Percentiles rank a stretch among this genome's conserved stretches.
These are phyloP conservation scores for Capitulum mitella DNA, from an alignment of 2,888 invertebrate species.

Conservation along the genomic window DNA sequence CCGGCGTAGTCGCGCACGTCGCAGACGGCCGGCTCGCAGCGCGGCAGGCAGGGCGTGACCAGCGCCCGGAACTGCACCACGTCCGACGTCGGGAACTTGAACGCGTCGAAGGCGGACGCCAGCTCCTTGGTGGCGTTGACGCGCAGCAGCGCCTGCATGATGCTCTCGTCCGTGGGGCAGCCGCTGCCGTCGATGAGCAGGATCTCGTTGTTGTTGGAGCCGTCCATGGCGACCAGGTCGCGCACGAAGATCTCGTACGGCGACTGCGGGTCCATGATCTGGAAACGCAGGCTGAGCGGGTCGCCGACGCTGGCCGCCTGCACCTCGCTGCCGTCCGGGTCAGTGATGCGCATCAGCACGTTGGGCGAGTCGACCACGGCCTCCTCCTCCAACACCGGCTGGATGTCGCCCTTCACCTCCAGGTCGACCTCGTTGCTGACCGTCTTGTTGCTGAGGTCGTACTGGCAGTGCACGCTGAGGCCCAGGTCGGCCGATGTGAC, in stretches of 20 bases:
- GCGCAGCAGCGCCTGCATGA: slow-evolving; percentile 86
- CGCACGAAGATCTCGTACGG: slow-evolving; percentile 93
- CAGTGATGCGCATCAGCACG: slow-evolving; percentile 64
- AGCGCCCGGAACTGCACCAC: slow-evolving; percentile 89
- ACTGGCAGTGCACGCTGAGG: slow-evolving; percentile 85
- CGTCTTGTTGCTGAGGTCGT: slow-evolving; percentile 87
- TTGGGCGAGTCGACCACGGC: slow-evolving; percentile 88
- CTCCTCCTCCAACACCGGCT: slow-evolving; percentile 77
- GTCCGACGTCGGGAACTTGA: slow-evolving; percentile 94
- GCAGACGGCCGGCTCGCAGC: slow-evolving; percentile 85
- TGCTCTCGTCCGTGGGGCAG: slow-evolving; percentile 87
- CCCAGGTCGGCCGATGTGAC: slow-evolving; percentile 91
- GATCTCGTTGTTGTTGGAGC: slow-evolving; percentile 84
- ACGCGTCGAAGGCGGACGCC: slow-evolving; percentile 86
- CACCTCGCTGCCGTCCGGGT: slow-evolving; percentile 67
- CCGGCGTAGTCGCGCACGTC: slow-evolving; percentile 75
- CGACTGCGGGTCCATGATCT: slow-evolving; percentile 83
- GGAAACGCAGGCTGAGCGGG: slow-evolving; percentile 80
- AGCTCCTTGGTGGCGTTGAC: slow-evolving; percentile 64
- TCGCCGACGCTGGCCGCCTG: slow-evolving; percentile 87
- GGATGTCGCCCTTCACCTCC: slow-evolving; percentile 76
- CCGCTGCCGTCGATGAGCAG: slow-evolving; percentile 83
- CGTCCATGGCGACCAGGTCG: slow-evolving; percentile 89
- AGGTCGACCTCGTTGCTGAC: slow-evolving; percentile 75
- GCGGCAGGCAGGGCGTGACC: slow-evolving; percentile 88